Base-by-base conservation (phyloP, 2,888 invertebrate species). In the Sceliomorpha sp. region DNA sequence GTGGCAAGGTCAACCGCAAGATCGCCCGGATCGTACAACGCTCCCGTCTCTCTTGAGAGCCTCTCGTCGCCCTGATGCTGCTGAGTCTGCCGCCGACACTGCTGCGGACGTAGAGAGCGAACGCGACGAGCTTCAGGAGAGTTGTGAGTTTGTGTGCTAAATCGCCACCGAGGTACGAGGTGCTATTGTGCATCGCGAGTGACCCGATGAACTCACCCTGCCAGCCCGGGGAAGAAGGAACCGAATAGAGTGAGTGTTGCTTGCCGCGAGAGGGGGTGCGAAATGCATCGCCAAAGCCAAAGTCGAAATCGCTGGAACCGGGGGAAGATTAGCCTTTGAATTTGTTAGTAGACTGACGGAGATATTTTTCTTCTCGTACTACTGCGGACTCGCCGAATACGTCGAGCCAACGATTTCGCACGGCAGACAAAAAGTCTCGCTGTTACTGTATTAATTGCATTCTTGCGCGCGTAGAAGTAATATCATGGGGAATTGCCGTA, bases 1-100 rank as follows among this genome's bases (percentile, higher is more conserved):
- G 80, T 80, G 76, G 80, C 80, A 79, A 80, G 80, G 80, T 79
- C 79, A 79, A 77, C 80, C 74, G 74, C 78, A 79, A 80, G 76
- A 79, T 79, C 75, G 76, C 74, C 72, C 70, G 73, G 67, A 72
- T 70, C 64, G 70, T 70, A 64, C 70, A 72, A 70, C 72, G 70
- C 73, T 73, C 73, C 68, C 70, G 64, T 73, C 70, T 72, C 66
- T 69, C 59, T 64, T 60, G 50, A 42, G 40, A 60, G 59, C 53
- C 45, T 26, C 47, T 56, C 62, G 50, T 67, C 59, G 63, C 59
- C 69, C 69, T 34, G 69, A 59, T 63, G 66, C n/a, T 48, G 68
- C 58, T 59, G 59, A 59, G 63, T 53, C 44, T 45, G 39, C 53
- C n/a, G 51, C 56, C 51, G 53, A 48, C 64, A 39, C 48, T 63